Conservation (phyloP, 2,888 invertebrate species). For the Masnerella sp. region DNA sequence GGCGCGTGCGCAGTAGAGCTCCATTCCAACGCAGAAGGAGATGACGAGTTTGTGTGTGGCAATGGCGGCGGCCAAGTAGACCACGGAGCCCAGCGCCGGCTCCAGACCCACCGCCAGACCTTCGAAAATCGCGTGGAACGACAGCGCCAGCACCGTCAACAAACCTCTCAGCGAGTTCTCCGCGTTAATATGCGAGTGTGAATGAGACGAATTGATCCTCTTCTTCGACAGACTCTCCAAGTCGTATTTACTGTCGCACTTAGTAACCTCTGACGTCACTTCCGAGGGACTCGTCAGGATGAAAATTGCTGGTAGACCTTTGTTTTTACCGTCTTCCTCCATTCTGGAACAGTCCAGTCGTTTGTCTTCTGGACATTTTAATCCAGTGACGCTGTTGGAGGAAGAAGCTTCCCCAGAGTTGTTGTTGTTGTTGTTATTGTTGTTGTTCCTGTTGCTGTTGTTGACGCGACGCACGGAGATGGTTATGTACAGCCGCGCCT, state of each 20-base stretch:
- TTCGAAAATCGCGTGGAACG: slow-evolving; percentile 85
- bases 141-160: slow-evolving; percentile 82
- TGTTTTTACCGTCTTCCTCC: slow-evolving; percentile 34
- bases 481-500: slow-evolving; percentile 79
- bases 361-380: slow-evolving; percentile 16
- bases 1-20: slow-evolving; percentile 79
- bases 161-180: slow-evolving; percentile 80
- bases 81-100: slow-evolving; percentile 77
- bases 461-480: slow-evolving; percentile 80
- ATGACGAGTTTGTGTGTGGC: slow-evolving; percentile 85
- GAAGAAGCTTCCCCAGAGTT: slow-evolving; percentile 58
- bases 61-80: slow-evolving; percentile 82
- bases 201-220: slow-evolving; percentile 27
- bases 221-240: slow-evolving; percentile 54
- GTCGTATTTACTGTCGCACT: slow-evolving; percentile 53
- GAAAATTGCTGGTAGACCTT: slow-evolving; percentile 69
- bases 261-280: slow-evolving; percentile 58
- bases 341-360: not conserved
- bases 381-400: slow-evolving; percentile 29
- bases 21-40: slow-evolving; percentile 83
- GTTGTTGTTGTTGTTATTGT: slow-evolving; percentile 72
- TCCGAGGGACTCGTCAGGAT: slow-evolving; percentile 66
- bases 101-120: slow-evolving; percentile 84
- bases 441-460: slow-evolving; percentile 69
- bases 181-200: slow-evolving; percentile 47